These are phyloP conservation scores for Pelvicachromis taeniatus DNA, from an alignment of 2,113 vertebrate species.

Conservation along the genomic window DNA sequence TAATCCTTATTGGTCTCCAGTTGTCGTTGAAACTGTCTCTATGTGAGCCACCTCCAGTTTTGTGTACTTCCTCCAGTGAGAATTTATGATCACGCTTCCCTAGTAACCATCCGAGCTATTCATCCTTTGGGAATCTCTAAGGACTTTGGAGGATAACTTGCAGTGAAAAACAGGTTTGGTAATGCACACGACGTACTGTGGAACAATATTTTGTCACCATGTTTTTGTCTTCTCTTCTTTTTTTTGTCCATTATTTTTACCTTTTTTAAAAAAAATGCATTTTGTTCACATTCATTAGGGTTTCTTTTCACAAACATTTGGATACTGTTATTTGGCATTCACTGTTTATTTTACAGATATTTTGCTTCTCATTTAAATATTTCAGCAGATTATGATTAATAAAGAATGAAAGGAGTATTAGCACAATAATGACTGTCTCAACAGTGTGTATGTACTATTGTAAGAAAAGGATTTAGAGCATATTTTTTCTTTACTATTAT, in stretches of 20 bases:
- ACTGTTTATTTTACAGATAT: neutral
- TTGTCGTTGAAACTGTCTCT: slow-evolving; percentile 39
- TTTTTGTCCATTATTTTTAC: neutral
- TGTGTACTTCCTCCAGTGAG: slow-evolving; percentile 35
- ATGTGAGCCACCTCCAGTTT: slow-evolving; percentile 1
- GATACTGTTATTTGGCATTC: neutral
- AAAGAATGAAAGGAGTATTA: neutral
- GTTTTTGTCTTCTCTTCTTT: neutral
- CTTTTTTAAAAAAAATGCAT: neutral
- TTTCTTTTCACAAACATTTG: slow-evolving; percentile 6
- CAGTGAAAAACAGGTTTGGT: slow-evolving; percentile 54
- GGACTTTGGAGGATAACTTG: slow-evolving; percentile 25
- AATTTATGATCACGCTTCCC: slow-evolving; percentile 3
- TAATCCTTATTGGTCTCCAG: neutral
- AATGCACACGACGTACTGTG: neutral
- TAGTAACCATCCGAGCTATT: slow-evolving; percentile 29
- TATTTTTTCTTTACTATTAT: neutral
- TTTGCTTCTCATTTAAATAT: slow-evolving; percentile 27
- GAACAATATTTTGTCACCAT: neutral
- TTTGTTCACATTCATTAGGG: neutral
- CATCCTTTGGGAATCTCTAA: slow-evolving; percentile 5
- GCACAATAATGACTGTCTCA: neutral
- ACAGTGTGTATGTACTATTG: neutral
- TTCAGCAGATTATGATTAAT: neutral
- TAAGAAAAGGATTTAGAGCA: neutral